Evolutionary conservation across 2,797 vertebrate species (phyloP).

Genomic region (Anomalospiza imberbis): DNA sequence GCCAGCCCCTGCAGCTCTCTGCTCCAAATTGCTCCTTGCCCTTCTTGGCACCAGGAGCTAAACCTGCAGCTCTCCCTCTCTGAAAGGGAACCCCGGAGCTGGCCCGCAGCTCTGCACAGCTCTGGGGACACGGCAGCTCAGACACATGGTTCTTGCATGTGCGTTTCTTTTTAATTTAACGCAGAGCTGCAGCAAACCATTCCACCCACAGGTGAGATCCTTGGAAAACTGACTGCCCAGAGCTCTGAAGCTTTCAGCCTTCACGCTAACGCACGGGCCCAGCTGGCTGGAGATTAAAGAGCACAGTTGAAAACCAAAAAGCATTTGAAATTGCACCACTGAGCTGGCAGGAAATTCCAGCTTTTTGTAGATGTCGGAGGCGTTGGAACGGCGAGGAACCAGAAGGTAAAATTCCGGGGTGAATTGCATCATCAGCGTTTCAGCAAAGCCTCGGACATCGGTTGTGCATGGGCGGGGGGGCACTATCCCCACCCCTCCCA

Average conservation of each 20-base stretch:
- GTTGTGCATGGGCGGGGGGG: background rate
- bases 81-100: background rate
- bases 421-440: constrained; percentile 35
- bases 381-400: constrained; percentile 22
- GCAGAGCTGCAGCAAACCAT: constrained; percentile 26
- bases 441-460: background rate
- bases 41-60: background rate
- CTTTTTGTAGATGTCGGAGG: constrained; percentile 59
- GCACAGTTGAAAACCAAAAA: constrained; percentile 42
- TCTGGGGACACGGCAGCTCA: background rate
- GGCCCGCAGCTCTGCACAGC: background rate
- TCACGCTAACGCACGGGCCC: constrained; percentile 51
- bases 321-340: constrained; percentile 61
- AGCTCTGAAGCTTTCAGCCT: constrained; percentile 61
- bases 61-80: background rate
- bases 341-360: constrained; percentile 71
- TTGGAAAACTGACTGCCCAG: constrained; percentile 54
- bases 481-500: background rate
- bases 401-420: constrained; percentile 19
- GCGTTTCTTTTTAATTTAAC: background rate
- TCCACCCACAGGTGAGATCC: constrained; percentile 64
- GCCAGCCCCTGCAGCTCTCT: background rate
- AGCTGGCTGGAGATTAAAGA: constrained; percentile 72
- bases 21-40: background rate
- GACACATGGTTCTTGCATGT: background rate